These are phyloP conservation scores for Apodemia mormo DNA, from an alignment of 2,888 invertebrate species.

Conservation along the genomic window DNA sequence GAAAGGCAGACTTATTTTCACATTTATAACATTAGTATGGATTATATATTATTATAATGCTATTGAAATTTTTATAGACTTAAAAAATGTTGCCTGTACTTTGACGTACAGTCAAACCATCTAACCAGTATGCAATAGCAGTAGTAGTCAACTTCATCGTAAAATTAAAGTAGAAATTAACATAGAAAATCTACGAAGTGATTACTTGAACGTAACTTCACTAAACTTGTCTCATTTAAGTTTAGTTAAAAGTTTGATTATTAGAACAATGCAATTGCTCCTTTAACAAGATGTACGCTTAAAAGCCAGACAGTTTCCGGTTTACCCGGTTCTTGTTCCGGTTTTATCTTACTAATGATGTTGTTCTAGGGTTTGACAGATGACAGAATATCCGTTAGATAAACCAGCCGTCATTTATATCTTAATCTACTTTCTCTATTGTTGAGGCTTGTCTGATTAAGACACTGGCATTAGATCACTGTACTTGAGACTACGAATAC, in stretches of 20 bases:
- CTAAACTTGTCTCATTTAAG: background rate
- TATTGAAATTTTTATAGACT: no score
- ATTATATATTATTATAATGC: no score
- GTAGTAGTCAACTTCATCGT: background rate
- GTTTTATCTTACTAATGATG: slow-evolving; percentile 13
- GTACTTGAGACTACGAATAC: no score
- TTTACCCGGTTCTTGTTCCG: background rate
- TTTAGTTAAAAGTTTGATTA: background rate
- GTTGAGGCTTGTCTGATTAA: background rate
- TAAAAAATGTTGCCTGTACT: no score
- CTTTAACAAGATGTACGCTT: slow-evolving; percentile 10
- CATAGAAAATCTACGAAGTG: background rate
- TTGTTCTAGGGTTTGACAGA: background rate
- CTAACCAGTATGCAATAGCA: no score
- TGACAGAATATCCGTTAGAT: background rate
- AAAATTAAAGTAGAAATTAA: background rate
- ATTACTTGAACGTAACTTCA: background rate
- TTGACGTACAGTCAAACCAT: no score
- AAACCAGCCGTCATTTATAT: background rate
- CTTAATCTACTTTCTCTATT: slow-evolving; percentile 1
- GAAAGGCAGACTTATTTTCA: no score
- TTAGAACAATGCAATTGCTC: background rate
- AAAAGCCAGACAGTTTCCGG: slow-evolving; percentile 8
- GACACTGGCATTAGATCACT: no score
- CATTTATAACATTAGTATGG: no score